Base-by-base conservation (phyloP, 2,113 vertebrate genomes). In the Cavia aperea region DNA sequence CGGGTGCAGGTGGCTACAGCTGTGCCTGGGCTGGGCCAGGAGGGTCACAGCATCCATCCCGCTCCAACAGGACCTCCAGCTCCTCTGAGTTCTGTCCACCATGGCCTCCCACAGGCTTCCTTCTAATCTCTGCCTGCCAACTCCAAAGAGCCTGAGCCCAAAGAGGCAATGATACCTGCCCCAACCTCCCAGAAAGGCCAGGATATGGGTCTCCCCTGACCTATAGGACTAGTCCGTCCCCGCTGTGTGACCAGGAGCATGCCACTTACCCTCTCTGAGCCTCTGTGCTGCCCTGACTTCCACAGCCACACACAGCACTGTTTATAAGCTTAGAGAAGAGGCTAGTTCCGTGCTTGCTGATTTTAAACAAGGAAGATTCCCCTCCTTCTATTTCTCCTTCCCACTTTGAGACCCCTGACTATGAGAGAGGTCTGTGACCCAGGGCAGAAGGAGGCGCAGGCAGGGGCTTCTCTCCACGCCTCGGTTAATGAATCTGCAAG, bases 211-310 rank as follows among this genome's bases (percentile, higher is more conserved):
- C 56, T 86, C 31, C 5, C 43, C 72, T 65, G 14, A 15, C 43
- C 60, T 66, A 5, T 29, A 81, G 60, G 46, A 75, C 39, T 19
- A 23, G 68, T 26, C 51, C 46, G 54, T 70, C 18, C 36, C 36
- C 0, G 0, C 75, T 65, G 43, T 77, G 92, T 81, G 46, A 58
- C 12, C n/a, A 31, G 16, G 54, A 54, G 0, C 36, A 11, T 0
- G 0, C 10, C 46, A 15, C 51, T 39, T 26, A 36, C 7, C 58
- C n/a, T 87, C 72, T 91, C 94, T 29, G 68, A 43, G 65, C 29
- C 39, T 56, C 68, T 63, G n/a, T 54, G 70, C 21, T 2, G 24
- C 46, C 13, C 81, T 18, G 70, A 31, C 77, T 33, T 49, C 56
- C 49, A 24, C 26, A 2, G 29, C 36, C 21, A 18, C 14, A 1